A percentile compares a stretch with the other conserved stretches of the same genome.
Conservation (phyloP, 2,888 invertebrate species). For the Trissoscelio sp. region DNA sequence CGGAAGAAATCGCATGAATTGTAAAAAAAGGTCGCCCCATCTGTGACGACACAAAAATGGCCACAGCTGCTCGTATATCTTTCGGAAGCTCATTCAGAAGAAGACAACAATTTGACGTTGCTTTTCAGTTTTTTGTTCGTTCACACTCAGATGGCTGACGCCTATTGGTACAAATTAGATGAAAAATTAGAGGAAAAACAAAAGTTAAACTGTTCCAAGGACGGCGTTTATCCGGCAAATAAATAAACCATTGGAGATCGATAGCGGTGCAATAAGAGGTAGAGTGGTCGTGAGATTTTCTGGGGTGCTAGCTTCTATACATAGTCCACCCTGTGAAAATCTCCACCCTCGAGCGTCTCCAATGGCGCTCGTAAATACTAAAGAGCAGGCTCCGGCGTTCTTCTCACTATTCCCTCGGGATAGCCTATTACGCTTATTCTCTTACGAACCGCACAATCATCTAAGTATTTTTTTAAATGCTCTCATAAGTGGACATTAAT, state of each 20-base stretch:
- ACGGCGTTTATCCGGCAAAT: constrained; percentile 63
- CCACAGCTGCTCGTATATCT: constrained; percentile 57
- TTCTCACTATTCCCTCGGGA: constrained; percentile 79
- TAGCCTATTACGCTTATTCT: constrained; percentile 81
- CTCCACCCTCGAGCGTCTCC: constrained; percentile 77
- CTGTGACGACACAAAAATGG: constrained; percentile 60
- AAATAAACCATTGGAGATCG: constrained; percentile 62
- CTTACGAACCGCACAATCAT: constrained; percentile 80
- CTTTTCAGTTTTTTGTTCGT: neutral
- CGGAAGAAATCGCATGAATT: constrained; percentile 35
- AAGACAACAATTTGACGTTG: too few relatives aligned
- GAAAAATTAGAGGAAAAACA: constrained; percentile 14
- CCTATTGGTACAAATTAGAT: constrained; percentile 25
- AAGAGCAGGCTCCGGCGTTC: constrained; percentile 75
- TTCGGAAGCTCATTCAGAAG: constrained; percentile 20
- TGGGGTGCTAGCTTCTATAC: constrained; percentile 37
- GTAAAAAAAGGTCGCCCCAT: constrained; percentile 56
- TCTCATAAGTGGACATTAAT: constrained; percentile 70
- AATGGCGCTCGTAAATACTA: constrained; percentile 81
- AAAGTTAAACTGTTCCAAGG: constrained; percentile 47
- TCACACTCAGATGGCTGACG: constrained; percentile 9
- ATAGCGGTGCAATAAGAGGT: constrained; percentile 58
- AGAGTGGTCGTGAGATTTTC: constrained; percentile 54
- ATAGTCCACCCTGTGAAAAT: constrained; percentile 73
- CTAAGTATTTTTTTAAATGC: constrained; percentile 78